Base-by-base conservation (phyloP, 2,888 invertebrate species). In the Acronicta alni region DNA sequence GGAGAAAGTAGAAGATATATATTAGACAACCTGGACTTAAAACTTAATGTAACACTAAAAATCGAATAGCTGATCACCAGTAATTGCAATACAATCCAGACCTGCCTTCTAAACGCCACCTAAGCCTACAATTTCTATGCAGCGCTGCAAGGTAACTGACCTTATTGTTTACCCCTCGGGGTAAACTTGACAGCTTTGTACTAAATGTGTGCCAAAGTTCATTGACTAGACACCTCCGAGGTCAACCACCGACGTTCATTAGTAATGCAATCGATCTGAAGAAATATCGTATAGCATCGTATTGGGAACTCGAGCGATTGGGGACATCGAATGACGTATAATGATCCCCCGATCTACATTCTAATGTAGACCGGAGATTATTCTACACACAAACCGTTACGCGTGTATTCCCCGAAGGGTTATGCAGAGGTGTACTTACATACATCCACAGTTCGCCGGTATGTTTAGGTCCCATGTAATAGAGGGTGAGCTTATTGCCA, bases 151-250 rank as follows among this genome's bases (percentile, higher is more conserved):
- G 71, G 76, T 83, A 70, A 70, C 67, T 77, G 82, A 85, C 81
- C 86, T 75, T 60, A 53, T 44, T 86, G 85, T 85, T 82, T 87
- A 81, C 81, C 81, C 82, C 80, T n/a, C n/a, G 75, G 80, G 82
- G 84, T 87, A 88, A 88, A 86, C 86, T 86, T 89, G 86, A 85
- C 84, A 82, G 84, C 54, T 62, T 45, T 45, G 60, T 60, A 46
- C 55, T 2, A 57, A 52, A 76, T 78, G 72, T 76, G 65, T 75
- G 76, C 54, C 76, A 77, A 72, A 77, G 76, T 59, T 77, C 74
- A 55, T 41, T 72, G 80, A 75, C 80, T 69, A 67, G 80, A 78
- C 65, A 67, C 17, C 15, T 39, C 15, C 6, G 70, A 38, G 76
- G 76, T 77, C 74, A 65, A 57, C 59, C 51, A 66, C 71, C 70